Conservation (phyloP, 2,797 vertebrate species). For the Clarias laeviceps region DNA sequence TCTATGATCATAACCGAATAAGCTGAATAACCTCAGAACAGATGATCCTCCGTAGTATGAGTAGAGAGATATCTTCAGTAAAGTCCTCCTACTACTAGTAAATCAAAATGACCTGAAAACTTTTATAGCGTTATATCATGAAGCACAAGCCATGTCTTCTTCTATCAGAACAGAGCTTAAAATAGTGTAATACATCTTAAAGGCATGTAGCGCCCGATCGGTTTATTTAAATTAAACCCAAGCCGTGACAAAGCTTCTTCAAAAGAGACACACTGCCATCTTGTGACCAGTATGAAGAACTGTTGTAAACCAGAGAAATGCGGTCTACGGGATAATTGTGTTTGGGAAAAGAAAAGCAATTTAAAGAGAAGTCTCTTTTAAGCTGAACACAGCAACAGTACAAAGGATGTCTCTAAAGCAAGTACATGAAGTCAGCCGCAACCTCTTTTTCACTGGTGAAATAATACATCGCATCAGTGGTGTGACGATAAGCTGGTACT, state of each 20-base stretch:
- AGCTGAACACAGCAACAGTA: slow-evolving; percentile 7
- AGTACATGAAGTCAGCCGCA: background rate
- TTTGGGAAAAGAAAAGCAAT: slow-evolving; percentile 25
- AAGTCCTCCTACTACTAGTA: background rate
- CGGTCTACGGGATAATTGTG: slow-evolving; percentile 22
- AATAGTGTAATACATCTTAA: slow-evolving; percentile 6
- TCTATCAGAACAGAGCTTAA: slow-evolving; percentile 1
- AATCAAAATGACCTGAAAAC: slow-evolving; percentile 4
- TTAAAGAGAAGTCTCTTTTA: slow-evolving; percentile 24
- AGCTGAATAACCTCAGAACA: background rate
- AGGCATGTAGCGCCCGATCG: background rate
- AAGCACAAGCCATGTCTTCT: background rate
- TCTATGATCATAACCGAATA: background rate
- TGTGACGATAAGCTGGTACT: slow-evolving; percentile 2
- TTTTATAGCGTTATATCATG: slow-evolving; percentile 1
- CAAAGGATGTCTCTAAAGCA: background rate
- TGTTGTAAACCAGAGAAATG: background rate
- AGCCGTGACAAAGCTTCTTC: slow-evolving; percentile 14
- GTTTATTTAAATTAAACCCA: background rate
- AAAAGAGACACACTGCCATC: slow-evolving; percentile 75
- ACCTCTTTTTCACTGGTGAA: background rate
- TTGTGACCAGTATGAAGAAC: slow-evolving; percentile 57
- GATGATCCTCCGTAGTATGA: background rate
- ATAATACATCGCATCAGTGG: slow-evolving; percentile 25
- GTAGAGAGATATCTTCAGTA: background rate